Base-by-base conservation (phyloP, 2,113 vertebrate species). In the Plecturocebus donacophilus region DNA sequence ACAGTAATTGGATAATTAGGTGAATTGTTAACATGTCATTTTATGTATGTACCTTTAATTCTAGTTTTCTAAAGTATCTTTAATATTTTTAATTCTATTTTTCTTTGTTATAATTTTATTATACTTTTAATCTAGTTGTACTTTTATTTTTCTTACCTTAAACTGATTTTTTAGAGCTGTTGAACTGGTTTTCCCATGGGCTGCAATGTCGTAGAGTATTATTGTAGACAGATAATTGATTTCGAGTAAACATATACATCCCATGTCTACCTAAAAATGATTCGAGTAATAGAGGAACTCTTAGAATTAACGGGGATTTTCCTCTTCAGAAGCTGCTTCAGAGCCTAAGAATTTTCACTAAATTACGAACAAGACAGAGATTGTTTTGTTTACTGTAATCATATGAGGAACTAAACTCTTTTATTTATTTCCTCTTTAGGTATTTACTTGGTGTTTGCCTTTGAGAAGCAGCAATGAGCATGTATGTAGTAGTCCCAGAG, bases 401-500 rank as follows among this genome's bases (percentile, higher is more conserved):
- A 95, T 96, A 25, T 38, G 12, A 86, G 68, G 79, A 94, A 45
- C 47, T 42, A 79, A 90, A 21, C 23, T 82, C 68, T 87, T 5
- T 87, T 6, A 11, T 95, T 85, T 1, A 0, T 98, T 97, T 98
- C 97, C 1, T 98, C 47, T 92, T n/a, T 95, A 99, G 99, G 99
- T 98, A 99, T 99, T 98, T 99, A 99, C 98, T 98, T 99, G 99
- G 99, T 99, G 90, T 99, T 99, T 98, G 99, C 99, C 49, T 99
- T 99, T 95, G 99, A 99, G 99, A 99, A 99, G 97, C 99, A 99
- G 70, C 97, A 85, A 19, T 99, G 97, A 99, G 94, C 96, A 95
- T 75, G 0, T 73, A 27, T 6, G 20, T 70, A 96, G 70, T 90
- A 93, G 47, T 81, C 68, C 49, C 91, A 96, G 90, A 96, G 88